Evolutionary conservation across 2,113 vertebrate genomes (phyloP), one percentile per base, ranked within the genome.

Genomic region (Mastomys coucha): DNA sequence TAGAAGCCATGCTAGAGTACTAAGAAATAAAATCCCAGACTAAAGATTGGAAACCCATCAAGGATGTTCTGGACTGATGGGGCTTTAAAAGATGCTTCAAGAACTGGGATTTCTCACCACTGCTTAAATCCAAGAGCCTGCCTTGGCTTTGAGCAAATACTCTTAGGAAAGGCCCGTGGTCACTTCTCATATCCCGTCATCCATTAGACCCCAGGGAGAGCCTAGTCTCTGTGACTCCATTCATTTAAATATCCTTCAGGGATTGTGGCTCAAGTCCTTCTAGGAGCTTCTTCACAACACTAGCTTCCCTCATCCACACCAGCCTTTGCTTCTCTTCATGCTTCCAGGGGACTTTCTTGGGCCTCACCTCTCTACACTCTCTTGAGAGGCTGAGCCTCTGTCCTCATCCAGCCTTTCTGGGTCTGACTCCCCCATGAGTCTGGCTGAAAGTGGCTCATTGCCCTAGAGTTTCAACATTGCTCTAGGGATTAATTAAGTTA

Each of bases 401-500:
- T 51, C 20, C n/a, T 36, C 16, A 17, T 33, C 31, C 14, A 9
- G 63, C 7, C 75, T 51, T 51, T 20, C n/a, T 26, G 77, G 73
- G 53, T 17, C 51, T 24, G 70, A 10, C 1, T 78, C 10, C 8
- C 49, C 5, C 1, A 19, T 67, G 42, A 81, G 53, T 42, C 49
- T 67, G 49, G 8, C 19, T 91, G n/a, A 10, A 69, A 51, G 56
- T n/a, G 31, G 3, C n/a, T 80, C 75, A 42, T 11, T 77, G 65
- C 51, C 58, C 49, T 73, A 49, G 85, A 60, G 42, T 39, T 70
- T 36, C 17, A 14, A 67, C 0, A 16, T 31, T 87, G 87, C 88
- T 31, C 77, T 85, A 88, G 90, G 92, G 10, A n/a, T 33, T n/a
- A 26, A 42, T 69, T 91, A 84, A 75, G 7, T 89, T 70, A 70